Evolutionary conservation across 1,140 invertebrate species (phyloP), one percentile per base, ranked within the genome.

Genomic region (Penaeus japonicus): DNA sequence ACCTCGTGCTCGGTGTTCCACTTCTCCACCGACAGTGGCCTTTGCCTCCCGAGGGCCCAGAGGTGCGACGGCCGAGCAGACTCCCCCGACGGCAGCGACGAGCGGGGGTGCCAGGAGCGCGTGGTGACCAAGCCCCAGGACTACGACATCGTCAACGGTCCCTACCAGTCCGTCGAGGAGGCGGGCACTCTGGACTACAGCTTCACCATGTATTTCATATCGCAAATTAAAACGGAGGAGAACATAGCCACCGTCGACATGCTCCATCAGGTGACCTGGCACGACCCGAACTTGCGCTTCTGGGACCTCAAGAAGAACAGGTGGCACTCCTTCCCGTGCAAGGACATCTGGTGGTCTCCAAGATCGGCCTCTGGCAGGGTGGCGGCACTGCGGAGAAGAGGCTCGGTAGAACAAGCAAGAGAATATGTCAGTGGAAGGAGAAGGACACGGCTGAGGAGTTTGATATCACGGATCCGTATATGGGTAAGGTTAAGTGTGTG

Each of bases 1-100:
- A 35, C 81, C 4, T 83, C 81, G 18, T 83, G 81, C 22, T 62
- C 20, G 18, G 15, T 59, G 7, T 22, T 65, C 3, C 30, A 83
- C 55, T 83, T 83, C 32, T 83, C 81, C 27, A 30, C 27, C 18
- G 17, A 65, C 55, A 20, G 35, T 22, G 81, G 81, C 3, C 12
- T 35, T 27, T 83, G 81, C 39, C n/a, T 59, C 22, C 35, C 32
- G 5, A 62, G 81, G 20, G 20, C n/a, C 24, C 59, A n/a, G 12
- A 55, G 81, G 20, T 83, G 81, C 35, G 30, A 83, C 35, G 27
- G 57, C 30, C 24, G 12, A 15, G 17, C 18, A 7, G 53, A 83
- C 27, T 20, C n/a, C 20, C 27, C 57, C 4, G 81, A 83, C 30
- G 57, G 81, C 17, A 83, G 81, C 39, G 81, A 83, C 81, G 81